Conservation (phyloP, 2,797 vertebrate genomes). For the Galagoides demidoff region DNA sequence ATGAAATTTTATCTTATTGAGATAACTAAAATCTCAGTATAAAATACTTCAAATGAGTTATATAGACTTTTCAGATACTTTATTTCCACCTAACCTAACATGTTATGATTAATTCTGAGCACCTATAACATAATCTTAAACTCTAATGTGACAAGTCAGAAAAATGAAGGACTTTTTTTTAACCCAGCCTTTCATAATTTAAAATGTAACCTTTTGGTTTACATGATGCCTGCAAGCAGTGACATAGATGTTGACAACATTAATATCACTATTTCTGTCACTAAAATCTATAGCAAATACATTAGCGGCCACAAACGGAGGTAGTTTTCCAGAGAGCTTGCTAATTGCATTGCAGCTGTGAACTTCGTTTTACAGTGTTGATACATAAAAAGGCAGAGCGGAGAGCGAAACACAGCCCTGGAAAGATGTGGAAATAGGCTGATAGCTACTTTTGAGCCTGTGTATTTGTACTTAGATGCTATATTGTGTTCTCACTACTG, state of each 20-base stretch:
- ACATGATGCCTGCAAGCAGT: conserved; percentile 83
- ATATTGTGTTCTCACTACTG: background rate
- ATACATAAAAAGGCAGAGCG: conserved; percentile 59
- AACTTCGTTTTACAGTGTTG: conserved; percentile 55
- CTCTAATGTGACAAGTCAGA: conserved; percentile 78
- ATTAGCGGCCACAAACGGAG: conserved; percentile 81
- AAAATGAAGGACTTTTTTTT: conserved; percentile 77
- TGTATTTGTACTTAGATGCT: background rate
- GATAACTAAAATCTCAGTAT: background rate
- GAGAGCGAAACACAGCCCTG: background rate
- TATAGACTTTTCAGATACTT: background rate
- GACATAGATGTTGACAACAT: conserved; percentile 82
- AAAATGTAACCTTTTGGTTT: conserved; percentile 85
- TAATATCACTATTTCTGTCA: conserved; percentile 86
- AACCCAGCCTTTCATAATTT: conserved; percentile 83
- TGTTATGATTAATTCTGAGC: conserved; percentile 74
- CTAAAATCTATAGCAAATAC: conserved; percentile 86
- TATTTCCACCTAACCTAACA: conserved; percentile 54
- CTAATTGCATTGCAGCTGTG: conserved; percentile 80
- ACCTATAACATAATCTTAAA: conserved; percentile 76
- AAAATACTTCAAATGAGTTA: conserved; percentile 35
- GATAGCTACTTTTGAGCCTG: background rate
- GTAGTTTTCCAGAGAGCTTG: conserved; percentile 77
- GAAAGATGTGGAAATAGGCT: background rate
- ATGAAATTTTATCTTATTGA: background rate